Conservation (phyloP, 1,140 invertebrate genomes). For the Eriosoma lanigerum region DNA sequence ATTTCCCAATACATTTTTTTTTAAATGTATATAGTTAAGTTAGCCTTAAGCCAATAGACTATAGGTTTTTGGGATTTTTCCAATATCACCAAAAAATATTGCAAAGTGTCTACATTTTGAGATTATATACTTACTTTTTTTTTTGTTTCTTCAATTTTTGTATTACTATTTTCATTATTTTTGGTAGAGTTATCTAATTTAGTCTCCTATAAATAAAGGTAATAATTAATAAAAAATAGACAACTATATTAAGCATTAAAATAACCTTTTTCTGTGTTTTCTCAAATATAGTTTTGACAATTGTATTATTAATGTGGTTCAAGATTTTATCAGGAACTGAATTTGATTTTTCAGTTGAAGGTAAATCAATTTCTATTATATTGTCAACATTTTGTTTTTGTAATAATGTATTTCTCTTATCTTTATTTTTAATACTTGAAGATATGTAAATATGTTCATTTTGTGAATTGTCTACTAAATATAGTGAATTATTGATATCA, state of each 20-base stretch:
- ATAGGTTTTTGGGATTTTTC: too few species aligned
- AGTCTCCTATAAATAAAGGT: conserved; percentile 8
- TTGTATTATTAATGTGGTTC: not conserved
- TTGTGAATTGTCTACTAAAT: not conserved
- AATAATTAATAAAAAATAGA: not conserved
- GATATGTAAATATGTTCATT: not conserved
- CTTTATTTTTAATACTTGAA: conserved; percentile 40
- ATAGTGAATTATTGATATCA: conserved; percentile 26
- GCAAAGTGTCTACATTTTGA: too few species aligned
- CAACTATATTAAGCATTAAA: not conserved
- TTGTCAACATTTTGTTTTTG: not conserved
- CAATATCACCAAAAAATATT: too few species aligned
- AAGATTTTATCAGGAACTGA: not conserved
- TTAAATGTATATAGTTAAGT: too few species aligned
- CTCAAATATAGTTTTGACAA: not conserved
- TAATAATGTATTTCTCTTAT: not conserved
- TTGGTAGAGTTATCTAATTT: not conserved
- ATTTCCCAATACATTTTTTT: too few species aligned
- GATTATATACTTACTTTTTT: not conserved
- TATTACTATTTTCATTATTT: not conserved
- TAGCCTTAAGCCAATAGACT: too few species aligned
- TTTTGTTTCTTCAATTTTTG: not conserved
- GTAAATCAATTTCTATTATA: conserved; percentile 10
- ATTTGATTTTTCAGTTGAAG: not conserved
- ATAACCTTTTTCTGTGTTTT: conserved; percentile 17